These are phyloP conservation scores for Hydrophis major DNA, from an alignment of 2,797 vertebrate genomes.

Conservation along the genomic window DNA sequence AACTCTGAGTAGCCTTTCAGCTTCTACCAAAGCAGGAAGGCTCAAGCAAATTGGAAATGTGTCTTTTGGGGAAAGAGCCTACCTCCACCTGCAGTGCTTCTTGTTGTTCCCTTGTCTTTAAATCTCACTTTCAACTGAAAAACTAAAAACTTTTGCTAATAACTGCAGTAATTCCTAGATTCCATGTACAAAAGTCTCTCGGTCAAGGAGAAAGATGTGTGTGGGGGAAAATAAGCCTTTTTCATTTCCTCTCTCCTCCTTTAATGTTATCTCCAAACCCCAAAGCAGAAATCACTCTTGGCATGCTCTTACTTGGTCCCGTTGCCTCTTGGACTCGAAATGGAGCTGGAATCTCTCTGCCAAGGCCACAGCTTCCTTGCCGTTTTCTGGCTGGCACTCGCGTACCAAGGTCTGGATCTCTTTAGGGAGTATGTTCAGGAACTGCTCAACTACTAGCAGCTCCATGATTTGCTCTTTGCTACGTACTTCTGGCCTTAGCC, in stretches of 20 bases:
- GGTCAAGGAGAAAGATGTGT: not conserved
- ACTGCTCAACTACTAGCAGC: constrained; percentile 27
- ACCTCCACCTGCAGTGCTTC: not conserved
- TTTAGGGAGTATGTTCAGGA: constrained; percentile 12
- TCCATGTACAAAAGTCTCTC: not conserved
- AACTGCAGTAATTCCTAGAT: not conserved
- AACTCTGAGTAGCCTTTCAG: not conserved
- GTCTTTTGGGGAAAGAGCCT: not conserved
- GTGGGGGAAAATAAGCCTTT: not conserved
- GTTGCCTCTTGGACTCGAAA: constrained; percentile 30
- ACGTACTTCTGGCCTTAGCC: constrained; percentile 17
- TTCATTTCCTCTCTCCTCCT: not conserved
- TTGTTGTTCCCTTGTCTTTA: not conserved
- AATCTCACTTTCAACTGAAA: not conserved
- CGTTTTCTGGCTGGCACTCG: constrained; percentile 27
- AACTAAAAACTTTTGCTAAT: not conserved
- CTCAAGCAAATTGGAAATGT: not conserved
- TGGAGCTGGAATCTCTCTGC: constrained; percentile 33
- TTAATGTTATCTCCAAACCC: not conserved
- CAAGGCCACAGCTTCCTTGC: constrained; percentile 30
- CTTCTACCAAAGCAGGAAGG: not conserved
- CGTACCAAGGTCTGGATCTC: constrained; percentile 33
- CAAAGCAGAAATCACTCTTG: not conserved
- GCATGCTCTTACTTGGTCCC: constrained; percentile 7
- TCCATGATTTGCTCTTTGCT: constrained; percentile 33